phyloP scores from a whole-genome alignment of 2,888 invertebrate genomes.

The Maniola hyperantus region DNA sequence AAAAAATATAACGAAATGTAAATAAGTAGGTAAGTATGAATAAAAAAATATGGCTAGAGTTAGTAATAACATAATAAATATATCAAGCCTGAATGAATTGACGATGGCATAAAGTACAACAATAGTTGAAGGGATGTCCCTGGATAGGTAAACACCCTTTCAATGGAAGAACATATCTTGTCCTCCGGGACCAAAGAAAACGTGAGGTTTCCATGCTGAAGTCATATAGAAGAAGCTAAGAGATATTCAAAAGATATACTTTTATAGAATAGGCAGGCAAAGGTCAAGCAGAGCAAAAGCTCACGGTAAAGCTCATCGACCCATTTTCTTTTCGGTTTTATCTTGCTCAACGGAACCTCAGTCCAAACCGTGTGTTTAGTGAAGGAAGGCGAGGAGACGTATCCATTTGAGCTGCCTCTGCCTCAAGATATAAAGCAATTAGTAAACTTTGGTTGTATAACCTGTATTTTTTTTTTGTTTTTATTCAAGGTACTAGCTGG shows the following conservation, averaged over 20 bases:
- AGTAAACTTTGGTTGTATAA: too few species aligned
- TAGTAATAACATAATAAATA: neutral
- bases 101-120: slow-evolving; percentile 25
- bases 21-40: neutral
- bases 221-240: slow-evolving; percentile 21
- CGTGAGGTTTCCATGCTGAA: slow-evolving; percentile 25
- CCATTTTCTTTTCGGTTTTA: too few species aligned
- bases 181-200: slow-evolving; percentile 35
- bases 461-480: too few species aligned
- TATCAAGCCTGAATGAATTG: slow-evolving; percentile 21
- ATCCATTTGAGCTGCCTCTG: too few species aligned
- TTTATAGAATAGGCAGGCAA: neutral
- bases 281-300: too few species aligned
- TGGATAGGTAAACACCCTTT: slow-evolving; percentile 42
- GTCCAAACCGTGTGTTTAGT: too few species aligned
- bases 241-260: neutral
- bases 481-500: too few species aligned
- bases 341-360: too few species aligned
- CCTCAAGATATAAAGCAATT: too few species aligned
- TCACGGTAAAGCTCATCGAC: too few species aligned
- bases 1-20: neutral
- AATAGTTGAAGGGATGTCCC: slow-evolving; percentile 30
- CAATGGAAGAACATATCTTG: slow-evolving; percentile 39
- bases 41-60: neutral
- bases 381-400: too few species aligned